Evolutionary conservation across 2,113 vertebrate species (phyloP).

Genomic region (Cyphomyrus discorhynchus): DNA sequence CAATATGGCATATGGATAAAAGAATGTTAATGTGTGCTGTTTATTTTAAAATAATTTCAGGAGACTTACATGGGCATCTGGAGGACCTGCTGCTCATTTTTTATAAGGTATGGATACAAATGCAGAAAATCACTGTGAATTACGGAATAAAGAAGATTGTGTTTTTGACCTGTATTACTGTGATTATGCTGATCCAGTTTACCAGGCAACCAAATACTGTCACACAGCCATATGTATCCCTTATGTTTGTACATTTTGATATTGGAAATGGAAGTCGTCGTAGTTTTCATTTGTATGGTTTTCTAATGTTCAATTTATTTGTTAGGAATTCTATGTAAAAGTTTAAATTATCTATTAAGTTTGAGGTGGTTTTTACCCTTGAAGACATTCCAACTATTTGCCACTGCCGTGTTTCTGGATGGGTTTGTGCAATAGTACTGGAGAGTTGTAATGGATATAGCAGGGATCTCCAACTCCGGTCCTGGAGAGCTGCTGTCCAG

Average conservation of each 20-base stretch:
- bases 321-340: too few species aligned
- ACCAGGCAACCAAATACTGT: background rate
- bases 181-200: background rate
- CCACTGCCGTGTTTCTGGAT: background rate
- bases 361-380: background rate
- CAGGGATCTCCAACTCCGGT: too few species aligned
- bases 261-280: background rate
- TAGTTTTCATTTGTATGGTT: background rate
- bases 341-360: background rate
- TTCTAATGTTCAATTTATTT: background rate
- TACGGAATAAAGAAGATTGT: background rate
- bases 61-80: conserved; percentile 85
- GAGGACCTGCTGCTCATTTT: conserved; percentile 82
- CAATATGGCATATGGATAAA: background rate
- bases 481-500: too few species aligned
- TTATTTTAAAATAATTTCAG: conserved; percentile 43
- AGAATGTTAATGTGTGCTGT: background rate
- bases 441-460: background rate
- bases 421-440: background rate
- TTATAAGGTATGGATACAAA: conserved; percentile 64
- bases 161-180: background rate
- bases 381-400: background rate
- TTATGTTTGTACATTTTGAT: background rate
- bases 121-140: background rate
- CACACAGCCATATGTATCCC: background rate